Evolutionary conservation across 2,797 vertebrate genomes (phyloP), one percentile per base, ranked within the genome.

Genomic region (Semaprochilodus insignis): DNA sequence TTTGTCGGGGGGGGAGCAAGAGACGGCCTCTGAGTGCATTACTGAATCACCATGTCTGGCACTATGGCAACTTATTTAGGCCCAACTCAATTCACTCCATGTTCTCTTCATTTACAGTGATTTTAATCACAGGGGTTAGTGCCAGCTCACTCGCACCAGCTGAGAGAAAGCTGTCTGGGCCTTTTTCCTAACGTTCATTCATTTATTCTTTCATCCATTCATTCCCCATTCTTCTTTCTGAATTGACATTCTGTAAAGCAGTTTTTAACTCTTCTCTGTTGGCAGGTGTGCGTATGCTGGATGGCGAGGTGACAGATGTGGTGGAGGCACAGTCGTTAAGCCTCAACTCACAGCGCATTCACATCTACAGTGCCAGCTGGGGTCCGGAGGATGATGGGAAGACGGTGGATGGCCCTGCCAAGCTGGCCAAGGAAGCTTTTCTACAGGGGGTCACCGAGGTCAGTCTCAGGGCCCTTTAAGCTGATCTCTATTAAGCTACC

Each of bases 301-400:
- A 99, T 6, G 97, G 97, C 16, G 97, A 99, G 88, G 98, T 99
- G 91, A 99, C 97, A 0, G 98, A 99, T 19, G 95, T 97, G 1
- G 98, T 99, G 81, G 98, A 99, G 89, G 97, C 98, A 19, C 96
- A 96, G 86, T 99, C 98, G 7, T 93, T 99, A 51, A 97, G 97
- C 87, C 94, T 99, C 73, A 98, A 97, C 84, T 95, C 96, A 81
- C 95, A 97, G 91, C 97, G 99, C 94, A 97, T 99, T 90, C 96
- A 99, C 92, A 96, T 99, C 90, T 99, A 99, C 86, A 99, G 97
- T 8, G 98, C 97, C 91, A 99, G 97, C 95, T 99, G 98, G 98
- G 98, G 98, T 86, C 98, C 98, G 0, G 98, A 99, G 90, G 98
- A 99, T 0, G 98, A 99, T 0, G 98, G 98, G 82, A 98, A 98